These are phyloP conservation scores for Phrynosoma blainvillii DNA, from an alignment of 2,113 vertebrate genomes.

Conservation along the genomic window DNA sequence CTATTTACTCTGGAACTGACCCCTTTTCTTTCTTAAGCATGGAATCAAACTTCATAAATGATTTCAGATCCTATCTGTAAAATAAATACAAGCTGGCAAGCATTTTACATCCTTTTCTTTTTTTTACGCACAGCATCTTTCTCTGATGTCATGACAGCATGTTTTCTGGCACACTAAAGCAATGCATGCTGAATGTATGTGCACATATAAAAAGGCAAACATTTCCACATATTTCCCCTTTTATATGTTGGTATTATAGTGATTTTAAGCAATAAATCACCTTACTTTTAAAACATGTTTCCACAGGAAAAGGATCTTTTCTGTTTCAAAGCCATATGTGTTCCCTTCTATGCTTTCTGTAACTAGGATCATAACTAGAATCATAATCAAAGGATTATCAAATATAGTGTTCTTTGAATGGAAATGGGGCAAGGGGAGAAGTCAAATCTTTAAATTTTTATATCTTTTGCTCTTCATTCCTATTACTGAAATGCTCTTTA, in stretches of 20 bases:
- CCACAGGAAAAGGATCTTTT: conserved; percentile 65
- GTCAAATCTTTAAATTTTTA: conserved; percentile 67
- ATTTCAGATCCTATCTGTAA: background rate
- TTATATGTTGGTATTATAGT: background rate
- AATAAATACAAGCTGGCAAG: background rate
- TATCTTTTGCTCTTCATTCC: conserved; percentile 72
- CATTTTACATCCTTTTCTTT: background rate
- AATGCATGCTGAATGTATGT: background rate
- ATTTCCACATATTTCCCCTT: conserved; percentile 15
- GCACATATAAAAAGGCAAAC: background rate
- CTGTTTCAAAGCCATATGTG: conserved; percentile 59
- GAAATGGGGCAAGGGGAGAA: conserved; percentile 46
- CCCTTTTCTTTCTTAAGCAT: no score
- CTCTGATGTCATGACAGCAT: background rate
- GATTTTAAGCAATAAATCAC: conserved; percentile 54
- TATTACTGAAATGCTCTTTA: conserved; percentile 64
- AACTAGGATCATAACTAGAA: conserved; percentile 49
- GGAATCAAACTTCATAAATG: background rate
- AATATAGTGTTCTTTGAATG: conserved; percentile 65
- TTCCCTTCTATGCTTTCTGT: conserved; percentile 55
- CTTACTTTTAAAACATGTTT: conserved; percentile 69
- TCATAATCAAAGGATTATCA: conserved; percentile 55
- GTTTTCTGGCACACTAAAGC: background rate
- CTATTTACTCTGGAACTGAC: background rate
- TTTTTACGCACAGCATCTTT: background rate